phyloP scores from a whole-genome alignment of 2,113 vertebrate species.

The Piliocolobus tephrosceles region DNA sequence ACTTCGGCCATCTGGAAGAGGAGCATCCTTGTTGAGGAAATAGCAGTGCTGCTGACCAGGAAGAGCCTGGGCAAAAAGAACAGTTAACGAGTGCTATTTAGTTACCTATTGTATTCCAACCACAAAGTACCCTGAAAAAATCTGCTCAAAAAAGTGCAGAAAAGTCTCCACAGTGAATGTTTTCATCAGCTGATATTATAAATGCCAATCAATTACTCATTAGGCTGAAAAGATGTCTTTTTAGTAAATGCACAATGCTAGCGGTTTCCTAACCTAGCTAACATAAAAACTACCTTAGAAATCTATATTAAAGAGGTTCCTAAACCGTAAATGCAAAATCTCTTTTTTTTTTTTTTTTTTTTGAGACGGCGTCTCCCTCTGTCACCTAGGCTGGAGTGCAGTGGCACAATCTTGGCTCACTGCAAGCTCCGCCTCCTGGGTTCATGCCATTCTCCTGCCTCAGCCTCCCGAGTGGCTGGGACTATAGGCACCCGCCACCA shows the following conservation, averaged over 20 bases:
- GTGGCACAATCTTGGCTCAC: no score
- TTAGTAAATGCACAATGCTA: background rate
- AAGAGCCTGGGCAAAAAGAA: constrained; percentile 88
- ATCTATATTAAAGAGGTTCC: background rate
- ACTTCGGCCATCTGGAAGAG: constrained; percentile 94
- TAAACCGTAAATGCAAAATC: constrained; percentile 13
- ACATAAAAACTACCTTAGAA: constrained; percentile 34
- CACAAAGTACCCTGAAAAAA: background rate
- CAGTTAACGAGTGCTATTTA: constrained; percentile 6
- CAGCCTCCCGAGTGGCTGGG: no score
- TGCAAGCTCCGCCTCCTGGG: no score
- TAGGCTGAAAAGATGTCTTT: background rate
- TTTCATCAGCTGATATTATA: background rate
- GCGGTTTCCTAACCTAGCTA: background rate
- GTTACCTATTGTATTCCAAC: background rate
- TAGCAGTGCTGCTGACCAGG: constrained; percentile 99
- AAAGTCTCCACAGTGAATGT: background rate
- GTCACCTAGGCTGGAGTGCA: no score
- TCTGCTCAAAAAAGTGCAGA: constrained; percentile 1
- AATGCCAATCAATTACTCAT: background rate
- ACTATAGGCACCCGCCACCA: no score
- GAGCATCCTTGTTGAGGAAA: constrained; percentile 97
- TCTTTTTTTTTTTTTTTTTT: constrained; percentile 8
- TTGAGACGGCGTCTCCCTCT: no score
- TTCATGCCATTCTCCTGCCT: no score